Conservation (phyloP, 2,888 invertebrate genomes). For the Agrochola lychnidis region DNA sequence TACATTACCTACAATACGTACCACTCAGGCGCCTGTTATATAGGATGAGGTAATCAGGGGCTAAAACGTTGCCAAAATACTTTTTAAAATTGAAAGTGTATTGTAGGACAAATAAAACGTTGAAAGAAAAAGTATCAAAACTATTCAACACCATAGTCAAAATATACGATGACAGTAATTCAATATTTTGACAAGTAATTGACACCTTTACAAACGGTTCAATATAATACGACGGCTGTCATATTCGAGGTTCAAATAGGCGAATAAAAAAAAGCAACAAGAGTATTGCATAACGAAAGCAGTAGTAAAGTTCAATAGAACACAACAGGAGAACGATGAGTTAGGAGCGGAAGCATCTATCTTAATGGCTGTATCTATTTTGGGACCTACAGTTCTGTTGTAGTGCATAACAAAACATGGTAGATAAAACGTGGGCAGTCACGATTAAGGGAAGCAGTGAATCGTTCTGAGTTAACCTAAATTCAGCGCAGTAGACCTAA, state of each 20-base stretch:
- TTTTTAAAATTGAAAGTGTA: constrained; percentile 9
- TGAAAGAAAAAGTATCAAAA: constrained; percentile 21
- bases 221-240: neutral
- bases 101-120: neutral
- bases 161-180: constrained; percentile 34
- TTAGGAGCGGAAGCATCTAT: constrained; percentile 58
- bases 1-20: constrained; percentile 37
- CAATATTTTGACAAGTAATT: constrained; percentile 39
- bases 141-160: neutral
- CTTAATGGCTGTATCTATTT: constrained; percentile 55
- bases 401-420: constrained; percentile 44
- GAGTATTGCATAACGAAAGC: constrained; percentile 30
- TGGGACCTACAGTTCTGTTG: constrained; percentile 42
- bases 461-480: constrained; percentile 4
- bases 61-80: constrained; percentile 24
- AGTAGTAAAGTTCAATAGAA: constrained; percentile 49
- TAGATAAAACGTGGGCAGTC: constrained; percentile 34
- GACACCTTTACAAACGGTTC: constrained; percentile 14
- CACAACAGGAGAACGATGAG: constrained; percentile 31
- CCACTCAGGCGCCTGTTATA: constrained; percentile 9
- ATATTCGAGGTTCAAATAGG: neutral
- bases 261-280: constrained; percentile 11
- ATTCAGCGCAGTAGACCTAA: neutral
- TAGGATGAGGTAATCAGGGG: constrained; percentile 1
- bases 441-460: constrained; percentile 18